Base-by-base conservation (phyloP, 2,888 invertebrate genomes). In the Drosophila atroscutellata region DNA sequence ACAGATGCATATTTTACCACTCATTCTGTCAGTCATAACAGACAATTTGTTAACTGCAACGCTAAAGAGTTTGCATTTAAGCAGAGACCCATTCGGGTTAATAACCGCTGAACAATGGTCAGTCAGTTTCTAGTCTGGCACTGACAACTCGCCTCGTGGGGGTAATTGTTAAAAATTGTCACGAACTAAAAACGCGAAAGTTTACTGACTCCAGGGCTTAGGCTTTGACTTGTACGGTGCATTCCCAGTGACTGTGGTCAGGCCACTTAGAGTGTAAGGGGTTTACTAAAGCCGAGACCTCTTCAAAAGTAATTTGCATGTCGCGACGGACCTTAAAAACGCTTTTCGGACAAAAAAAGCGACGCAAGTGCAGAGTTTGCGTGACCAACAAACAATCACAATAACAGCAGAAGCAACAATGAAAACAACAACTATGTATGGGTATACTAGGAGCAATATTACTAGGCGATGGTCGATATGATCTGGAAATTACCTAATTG, bases 81-180 rank as follows among this genome's bases (percentile, higher is more conserved):
- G 20, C 50, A 11, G 28, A 54, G 15, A 20, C 45, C 50, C 51
- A 56, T 39, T 52, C 47, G n/a, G 85, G 85, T 88, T 73, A 83
- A 49, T 86, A 88, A 88, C 85, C 86, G 80, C 64, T 67, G 5
- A 76, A 86, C 85, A 86, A 88, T 85, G 75, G 77, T 71, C 78
- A 70, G 70, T 45, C 55, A 37, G 55, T 55, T 26, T 37, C 45
- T 45, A 28, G 74, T 64, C 42, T 28, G 58, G 30, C 49, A 55
- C 59, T 75, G 83, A 60, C 69, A 71, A 47, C 72, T 58, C 51
- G 56, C 42, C 63, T 69, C 63, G 71, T 67, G 58, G 69, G 65
- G 74, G 85, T 81, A 89, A 87, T 86, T 86, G 87, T 67, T 72
- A 51, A 87, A 89, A 86, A 82, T 75, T 88, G 87, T 89, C 87